Percentiles rank a stretch among this genome's conserved stretches.
phyloP scores from a whole-genome alignment of 2,113 vertebrate genomes.

The Hydrochoerus hydrochaeris region DNA sequence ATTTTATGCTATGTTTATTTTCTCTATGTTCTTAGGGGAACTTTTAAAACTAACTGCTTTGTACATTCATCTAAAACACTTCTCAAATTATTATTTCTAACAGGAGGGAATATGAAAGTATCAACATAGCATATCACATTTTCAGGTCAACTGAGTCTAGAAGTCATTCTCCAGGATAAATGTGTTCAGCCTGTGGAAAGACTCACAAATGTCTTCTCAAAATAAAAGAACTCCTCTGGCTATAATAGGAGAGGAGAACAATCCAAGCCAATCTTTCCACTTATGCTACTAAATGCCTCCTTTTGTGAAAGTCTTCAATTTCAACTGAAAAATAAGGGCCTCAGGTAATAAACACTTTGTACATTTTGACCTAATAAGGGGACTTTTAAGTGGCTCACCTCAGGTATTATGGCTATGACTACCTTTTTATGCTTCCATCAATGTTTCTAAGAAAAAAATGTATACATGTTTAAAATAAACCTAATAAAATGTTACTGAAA shows the following conservation, averaged over 20 bases:
- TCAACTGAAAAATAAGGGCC: slow-evolving; percentile 54
- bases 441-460: background rate
- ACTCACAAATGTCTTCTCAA: slow-evolving; percentile 55
- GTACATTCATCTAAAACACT: slow-evolving; percentile 29
- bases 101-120: slow-evolving; percentile 34
- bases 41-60: slow-evolving; percentile 6
- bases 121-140: slow-evolving; percentile 18
- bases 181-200: slow-evolving; percentile 25
- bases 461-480: background rate
- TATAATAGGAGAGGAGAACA: slow-evolving; percentile 3
- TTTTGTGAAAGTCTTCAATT: slow-evolving; percentile 47
- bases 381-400: background rate
- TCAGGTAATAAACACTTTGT: slow-evolving; percentile 48
- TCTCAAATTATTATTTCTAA: slow-evolving; percentile 27
- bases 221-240: slow-evolving; percentile 55
- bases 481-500: background rate
- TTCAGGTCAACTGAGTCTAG: slow-evolving; percentile 9
- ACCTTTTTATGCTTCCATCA: slow-evolving; percentile 20
- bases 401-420: background rate
- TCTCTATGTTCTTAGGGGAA: background rate
- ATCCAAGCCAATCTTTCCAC: slow-evolving; percentile 42
- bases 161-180: slow-evolving; percentile 22
- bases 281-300: background rate
- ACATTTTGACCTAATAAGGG: slow-evolving; percentile 44
- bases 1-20: background rate